These are phyloP conservation scores for Argopecten irradians DNA, from an alignment of 1,140 invertebrate species.

Conservation along the genomic window DNA sequence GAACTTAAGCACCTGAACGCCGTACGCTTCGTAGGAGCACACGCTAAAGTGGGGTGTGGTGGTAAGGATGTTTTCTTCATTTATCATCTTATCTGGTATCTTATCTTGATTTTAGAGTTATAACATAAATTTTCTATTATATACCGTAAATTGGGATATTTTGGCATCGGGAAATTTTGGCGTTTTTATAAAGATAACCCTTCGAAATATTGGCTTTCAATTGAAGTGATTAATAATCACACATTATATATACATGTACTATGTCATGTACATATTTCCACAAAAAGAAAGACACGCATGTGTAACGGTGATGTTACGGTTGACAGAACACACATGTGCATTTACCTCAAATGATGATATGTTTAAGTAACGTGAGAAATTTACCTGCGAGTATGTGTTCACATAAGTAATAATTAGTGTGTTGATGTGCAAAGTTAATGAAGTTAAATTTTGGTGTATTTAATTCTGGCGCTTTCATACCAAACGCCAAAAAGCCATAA, in stretches of 20 bases:
- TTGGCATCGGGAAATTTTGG: too few species aligned
- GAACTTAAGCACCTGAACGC: conserved; percentile 53
- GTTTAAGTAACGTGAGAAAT: too few species aligned
- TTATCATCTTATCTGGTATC: background rate
- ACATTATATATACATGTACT: background rate
- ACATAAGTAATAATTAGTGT: too few species aligned
- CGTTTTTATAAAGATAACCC: too few species aligned
- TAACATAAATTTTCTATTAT: background rate
- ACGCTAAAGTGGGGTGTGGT: conserved; percentile 54
- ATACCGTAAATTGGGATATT: too few species aligned
- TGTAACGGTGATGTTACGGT: background rate
- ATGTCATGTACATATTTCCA: background rate
- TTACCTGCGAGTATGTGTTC: too few species aligned
- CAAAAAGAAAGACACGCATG: background rate
- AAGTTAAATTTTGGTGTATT: too few species aligned
- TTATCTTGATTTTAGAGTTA: conserved; percentile 13
- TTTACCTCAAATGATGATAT: too few species aligned
- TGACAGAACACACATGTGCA: too few species aligned
- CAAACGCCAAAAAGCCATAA: too few species aligned
- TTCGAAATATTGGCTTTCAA: background rate
- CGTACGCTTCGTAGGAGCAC: conserved; percentile 57
- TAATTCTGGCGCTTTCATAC: too few species aligned
- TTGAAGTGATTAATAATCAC: background rate
- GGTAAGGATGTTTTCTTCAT: conserved; percentile 41
- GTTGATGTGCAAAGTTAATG: too few species aligned